Conservation (phyloP, 1,140 invertebrate species). For the Tigriopus japonicus region DNA sequence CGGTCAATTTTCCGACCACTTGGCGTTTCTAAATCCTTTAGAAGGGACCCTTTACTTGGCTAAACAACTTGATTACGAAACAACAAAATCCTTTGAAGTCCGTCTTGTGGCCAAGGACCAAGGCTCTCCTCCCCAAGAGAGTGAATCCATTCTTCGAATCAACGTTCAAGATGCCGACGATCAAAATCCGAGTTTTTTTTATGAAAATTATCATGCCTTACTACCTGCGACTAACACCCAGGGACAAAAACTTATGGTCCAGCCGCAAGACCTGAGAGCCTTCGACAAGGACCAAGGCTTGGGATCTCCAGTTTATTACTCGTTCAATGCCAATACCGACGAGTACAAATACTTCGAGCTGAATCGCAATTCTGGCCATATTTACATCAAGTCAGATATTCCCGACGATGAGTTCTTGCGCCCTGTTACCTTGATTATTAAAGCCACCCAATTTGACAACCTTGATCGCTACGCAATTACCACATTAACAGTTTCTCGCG, state of each 20-base stretch:
- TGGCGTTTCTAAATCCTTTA: constrained; percentile 14
- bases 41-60: constrained; percentile 6
- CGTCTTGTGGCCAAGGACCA: constrained; percentile 38
- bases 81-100: constrained; percentile 17
- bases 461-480: constrained; percentile 63
- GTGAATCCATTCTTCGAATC: constrained; percentile 50
- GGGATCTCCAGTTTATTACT: not conserved
- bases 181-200: constrained; percentile 61
- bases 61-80: constrained; percentile 28
- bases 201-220: constrained; percentile 50
- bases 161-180: constrained; percentile 75
- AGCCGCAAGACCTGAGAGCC: constrained; percentile 6
- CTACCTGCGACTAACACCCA: constrained; percentile 29
- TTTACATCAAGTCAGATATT: constrained; percentile 38
- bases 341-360: constrained; percentile 12
- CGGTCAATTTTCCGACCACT: constrained; percentile 37
- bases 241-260: constrained; percentile 4
- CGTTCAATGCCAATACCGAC: not conserved
- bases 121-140: constrained; percentile 50
- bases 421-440: constrained; percentile 52
- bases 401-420: constrained; percentile 38
- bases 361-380: constrained; percentile 37
- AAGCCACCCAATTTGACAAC: constrained; percentile 69
- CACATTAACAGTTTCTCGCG: constrained; percentile 45
- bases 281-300: constrained; percentile 13